phyloP scores from a whole-genome alignment of 2,113 vertebrate species.

The Xenopus borealis region DNA sequence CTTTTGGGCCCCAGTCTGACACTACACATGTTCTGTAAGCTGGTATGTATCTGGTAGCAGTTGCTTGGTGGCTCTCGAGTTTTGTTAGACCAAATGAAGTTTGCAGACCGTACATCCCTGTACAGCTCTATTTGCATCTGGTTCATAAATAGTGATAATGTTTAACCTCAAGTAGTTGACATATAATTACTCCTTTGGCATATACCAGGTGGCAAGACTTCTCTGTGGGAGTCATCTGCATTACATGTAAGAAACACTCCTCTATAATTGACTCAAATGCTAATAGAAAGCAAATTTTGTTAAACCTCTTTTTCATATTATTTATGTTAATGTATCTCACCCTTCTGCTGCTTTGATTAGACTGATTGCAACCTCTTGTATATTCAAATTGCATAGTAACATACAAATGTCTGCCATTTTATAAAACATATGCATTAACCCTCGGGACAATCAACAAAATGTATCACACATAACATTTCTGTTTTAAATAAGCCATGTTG shows the following conservation, averaged over 20 bases:
- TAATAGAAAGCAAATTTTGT: background rate
- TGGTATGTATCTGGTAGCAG: too few relatives aligned
- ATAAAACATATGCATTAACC: background rate
- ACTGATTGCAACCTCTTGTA: constrained; percentile 4
- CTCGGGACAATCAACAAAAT: background rate
- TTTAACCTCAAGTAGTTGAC: too few relatives aligned
- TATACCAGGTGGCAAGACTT: background rate
- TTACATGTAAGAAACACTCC: background rate
- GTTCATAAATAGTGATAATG: too few relatives aligned
- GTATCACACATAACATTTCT: background rate
- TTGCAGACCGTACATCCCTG: too few relatives aligned
- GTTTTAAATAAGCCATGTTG: background rate
- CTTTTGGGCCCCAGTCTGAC: too few relatives aligned
- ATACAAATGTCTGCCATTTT: background rate
- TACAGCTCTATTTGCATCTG: too few relatives aligned
- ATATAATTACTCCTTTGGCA: background rate
- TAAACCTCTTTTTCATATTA: background rate
- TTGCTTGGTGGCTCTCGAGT: too few relatives aligned
- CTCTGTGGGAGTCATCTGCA: background rate
- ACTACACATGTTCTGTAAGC: too few relatives aligned
- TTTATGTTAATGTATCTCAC: background rate
- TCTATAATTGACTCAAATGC: background rate
- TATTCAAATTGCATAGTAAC: background rate
- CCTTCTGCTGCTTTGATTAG: background rate
- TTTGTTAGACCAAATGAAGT: too few relatives aligned